These are phyloP conservation scores for Propsilocerus akamusi DNA, from an alignment of 1,140 invertebrate species.

Conservation along the genomic window DNA sequence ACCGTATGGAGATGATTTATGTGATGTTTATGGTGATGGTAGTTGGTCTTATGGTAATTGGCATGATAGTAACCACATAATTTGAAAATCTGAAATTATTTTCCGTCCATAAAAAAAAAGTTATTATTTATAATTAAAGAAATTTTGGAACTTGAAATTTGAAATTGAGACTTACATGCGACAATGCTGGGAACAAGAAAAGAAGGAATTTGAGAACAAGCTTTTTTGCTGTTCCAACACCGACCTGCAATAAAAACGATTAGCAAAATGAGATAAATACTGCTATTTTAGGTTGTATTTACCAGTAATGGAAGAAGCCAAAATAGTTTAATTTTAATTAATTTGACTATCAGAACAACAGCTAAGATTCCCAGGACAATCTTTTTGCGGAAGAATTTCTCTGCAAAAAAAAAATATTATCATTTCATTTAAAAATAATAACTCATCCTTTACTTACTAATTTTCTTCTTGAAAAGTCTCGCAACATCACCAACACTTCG, in stretches of 20 bases:
- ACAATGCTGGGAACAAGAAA: slow-evolving; percentile 60
- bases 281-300: not conserved
- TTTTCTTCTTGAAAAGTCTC: slow-evolving; percentile 48
- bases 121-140: not conserved
- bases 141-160: not conserved
- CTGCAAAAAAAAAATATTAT: slow-evolving; percentile 29
- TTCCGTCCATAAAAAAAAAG: not conserved
- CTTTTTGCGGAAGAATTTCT: slow-evolving; percentile 55
- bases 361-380: slow-evolving; percentile 50
- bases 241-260: slow-evolving; percentile 24
- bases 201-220: slow-evolving; percentile 57
- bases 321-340: slow-evolving; percentile 57
- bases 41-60: slow-evolving; percentile 44
- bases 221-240: slow-evolving; percentile 62
- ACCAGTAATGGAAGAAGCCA: slow-evolving; percentile 47
- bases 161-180: slow-evolving; percentile 25
- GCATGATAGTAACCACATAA: slow-evolving; percentile 63
- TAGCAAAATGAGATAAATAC: not conserved
- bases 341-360: slow-evolving; percentile 53
- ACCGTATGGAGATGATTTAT: slow-evolving; percentile 43
- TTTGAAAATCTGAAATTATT: slow-evolving; percentile 48
- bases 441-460: slow-evolving; percentile 34
- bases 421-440: not conserved
- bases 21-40: slow-evolving; percentile 61
- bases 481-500: slow-evolving; percentile 26